Base-by-base conservation (phyloP, 2,888 invertebrate species). In the Stictocephala bisonia region DNA sequence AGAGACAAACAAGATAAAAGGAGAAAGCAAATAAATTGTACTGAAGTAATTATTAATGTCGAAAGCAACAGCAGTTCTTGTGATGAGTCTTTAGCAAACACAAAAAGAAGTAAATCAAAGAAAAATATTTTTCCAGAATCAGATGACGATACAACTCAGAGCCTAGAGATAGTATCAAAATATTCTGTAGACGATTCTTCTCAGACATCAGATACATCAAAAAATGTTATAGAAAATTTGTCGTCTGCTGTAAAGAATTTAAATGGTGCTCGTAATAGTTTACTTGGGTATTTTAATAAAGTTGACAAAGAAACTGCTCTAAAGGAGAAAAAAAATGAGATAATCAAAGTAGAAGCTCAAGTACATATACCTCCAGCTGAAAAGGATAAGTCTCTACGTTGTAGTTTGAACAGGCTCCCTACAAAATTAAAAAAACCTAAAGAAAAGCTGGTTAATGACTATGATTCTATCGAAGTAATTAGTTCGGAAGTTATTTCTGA, bases 281-380 rank as follows among this genome's bases (percentile, higher is more conserved):
- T 90, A 82, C 82, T 89, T 20, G 86, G 87, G 74, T 90, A 90
- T 80, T 89, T 89, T 80, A 84, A 86, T 75, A 88, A 88, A 82
- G 77, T 87, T 67, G 83, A 85, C 66, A 86, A 85, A 78, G 83
- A 84, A 60, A 71, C 44, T n/a, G 70, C 48, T 51, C 35, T 50
- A 53, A 64, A 51, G 27, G 79, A 82, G 83, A 74, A 75, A 75
- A 44, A 75, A 66, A 76, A 66, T 24, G 40, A 67, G 27, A 73
- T 69, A 64, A 74, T 76, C 24, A 72, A 73, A 53, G 74, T 76
- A 11, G 60, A 73, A 56, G 76, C 72, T 13, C 18, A 72, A n/a
- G 51, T 76, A 15, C 76, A 75, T 73, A 51, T 66, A 26, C 31
- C 70, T n/a, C 48, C 74, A 20, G 53, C 9, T 53, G 70, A 31